phyloP scores from a whole-genome alignment of 2,888 invertebrate species.

The Diaphora mendica region DNA sequence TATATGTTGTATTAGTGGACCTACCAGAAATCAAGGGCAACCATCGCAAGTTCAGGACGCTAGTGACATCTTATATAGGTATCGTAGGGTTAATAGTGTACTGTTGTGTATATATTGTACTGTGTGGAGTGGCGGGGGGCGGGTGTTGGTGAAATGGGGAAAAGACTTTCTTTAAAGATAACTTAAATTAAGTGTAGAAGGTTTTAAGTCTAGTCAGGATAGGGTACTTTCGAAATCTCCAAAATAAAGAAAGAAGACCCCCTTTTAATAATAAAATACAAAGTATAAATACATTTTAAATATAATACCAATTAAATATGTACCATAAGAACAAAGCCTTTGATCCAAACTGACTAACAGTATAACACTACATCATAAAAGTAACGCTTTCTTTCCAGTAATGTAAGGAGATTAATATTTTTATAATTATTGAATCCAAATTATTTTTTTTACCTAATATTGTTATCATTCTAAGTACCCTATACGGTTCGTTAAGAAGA shows the following conservation, averaged over 20 bases:
- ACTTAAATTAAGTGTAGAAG: not conserved
- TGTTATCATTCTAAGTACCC: too few species aligned
- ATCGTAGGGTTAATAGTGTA: slow-evolving; percentile 76
- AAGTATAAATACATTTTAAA: too few species aligned
- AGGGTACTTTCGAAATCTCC: not conserved
- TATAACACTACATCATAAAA: too few species aligned
- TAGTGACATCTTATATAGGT: slow-evolving; percentile 99
- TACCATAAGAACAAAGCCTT: too few species aligned
- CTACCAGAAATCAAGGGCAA: slow-evolving; percentile 99
- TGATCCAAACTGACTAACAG: too few species aligned
- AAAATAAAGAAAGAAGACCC: not conserved
- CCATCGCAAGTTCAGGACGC: slow-evolving; percentile 99
- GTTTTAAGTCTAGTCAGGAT: not conserved
- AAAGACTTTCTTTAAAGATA: not conserved
- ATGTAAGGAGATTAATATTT: too few species aligned
- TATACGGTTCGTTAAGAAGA: too few species aligned
- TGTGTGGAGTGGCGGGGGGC: slow-evolving; percentile 45
- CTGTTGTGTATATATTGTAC: slow-evolving; percentile 43
- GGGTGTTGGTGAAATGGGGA: slow-evolving; percentile 50
- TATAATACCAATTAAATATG: too few species aligned
- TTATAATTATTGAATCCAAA: too few species aligned
- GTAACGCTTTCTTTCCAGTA: too few species aligned
- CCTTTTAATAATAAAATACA: too few species aligned
- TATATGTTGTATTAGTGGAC: slow-evolving; percentile 90
- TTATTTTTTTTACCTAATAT: too few species aligned